A percentile compares a stretch with the other conserved stretches of the same genome.
These are phyloP conservation scores for Apeira syringaria DNA, from an alignment of 2,888 invertebrate species.

Conservation along the genomic window DNA sequence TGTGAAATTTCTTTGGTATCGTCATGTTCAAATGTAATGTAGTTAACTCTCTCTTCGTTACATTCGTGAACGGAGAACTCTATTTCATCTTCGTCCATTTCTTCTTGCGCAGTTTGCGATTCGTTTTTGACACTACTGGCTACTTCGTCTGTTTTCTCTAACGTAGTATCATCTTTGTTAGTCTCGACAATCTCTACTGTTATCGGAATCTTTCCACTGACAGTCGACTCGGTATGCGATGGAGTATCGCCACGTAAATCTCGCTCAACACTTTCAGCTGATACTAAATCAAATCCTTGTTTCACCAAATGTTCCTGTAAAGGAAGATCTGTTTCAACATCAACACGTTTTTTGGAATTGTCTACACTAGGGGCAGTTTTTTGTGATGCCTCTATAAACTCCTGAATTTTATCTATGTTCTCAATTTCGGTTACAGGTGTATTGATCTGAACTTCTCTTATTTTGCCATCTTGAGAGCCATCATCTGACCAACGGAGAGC, in stretches of 20 bases:
- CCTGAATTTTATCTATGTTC: conserved; percentile 67
- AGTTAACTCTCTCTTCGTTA: conserved; percentile 60
- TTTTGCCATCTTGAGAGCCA: conserved; percentile 60
- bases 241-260: conserved; percentile 65
- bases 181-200: conserved; percentile 24
- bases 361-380: no score
- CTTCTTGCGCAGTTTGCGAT: conserved; percentile 44
- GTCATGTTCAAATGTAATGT: conserved; percentile 47
- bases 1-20: conserved; percentile 41
- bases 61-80: conserved; percentile 62
- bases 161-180: conserved; percentile 29
- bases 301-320: conserved; percentile 66
- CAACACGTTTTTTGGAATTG: background rate
- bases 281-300: conserved; percentile 71
- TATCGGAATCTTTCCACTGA: conserved; percentile 15
- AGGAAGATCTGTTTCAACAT: conserved; percentile 39
- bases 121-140: conserved; percentile 38
- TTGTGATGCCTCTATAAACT: conserved; percentile 63
- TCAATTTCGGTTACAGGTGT: conserved; percentile 49
- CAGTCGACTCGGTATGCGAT: conserved; percentile 22
- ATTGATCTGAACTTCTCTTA: conserved; percentile 32
- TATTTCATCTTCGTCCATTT: conserved; percentile 53
- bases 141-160: conserved; percentile 36
- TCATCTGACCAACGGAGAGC: conserved; percentile 71
- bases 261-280: conserved; percentile 73